These are phyloP conservation scores for Panthera tigris DNA, from an alignment of 2,113 vertebrate genomes.

Conservation along the genomic window DNA sequence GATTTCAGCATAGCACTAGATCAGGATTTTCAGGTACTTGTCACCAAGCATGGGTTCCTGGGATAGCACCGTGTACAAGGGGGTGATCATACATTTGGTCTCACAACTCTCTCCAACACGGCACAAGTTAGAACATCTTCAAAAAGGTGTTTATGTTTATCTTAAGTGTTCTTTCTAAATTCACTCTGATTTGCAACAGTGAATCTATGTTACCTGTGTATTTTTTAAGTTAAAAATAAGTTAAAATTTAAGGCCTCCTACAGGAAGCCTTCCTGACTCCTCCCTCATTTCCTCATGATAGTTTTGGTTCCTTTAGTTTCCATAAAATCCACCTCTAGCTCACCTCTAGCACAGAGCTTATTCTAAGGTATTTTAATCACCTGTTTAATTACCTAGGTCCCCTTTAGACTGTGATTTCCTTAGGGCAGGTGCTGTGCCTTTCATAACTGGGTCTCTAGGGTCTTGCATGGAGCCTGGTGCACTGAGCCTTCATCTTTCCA, in stretches of 20 bases:
- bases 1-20: not conserved
- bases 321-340: not conserved
- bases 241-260: not conserved
- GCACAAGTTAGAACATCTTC: not conserved
- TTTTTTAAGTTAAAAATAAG: slow-evolving; percentile 35
- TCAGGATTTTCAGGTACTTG: not conserved
- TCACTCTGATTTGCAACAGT: not conserved
- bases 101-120: not conserved
- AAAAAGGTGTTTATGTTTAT: not conserved
- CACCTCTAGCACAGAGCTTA: not conserved
- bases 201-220: not conserved
- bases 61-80: fast-evolving
- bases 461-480: not conserved
- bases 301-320: not conserved
- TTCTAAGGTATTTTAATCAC: not conserved
- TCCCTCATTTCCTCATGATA: not conserved
- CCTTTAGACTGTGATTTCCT: not conserved
- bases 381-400: not conserved
- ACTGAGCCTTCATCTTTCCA: not conserved
- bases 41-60: not conserved
- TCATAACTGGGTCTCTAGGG: not conserved
- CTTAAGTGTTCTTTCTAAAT: not conserved
- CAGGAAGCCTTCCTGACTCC: not conserved
- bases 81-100: not conserved
- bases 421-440: not conserved